Base-by-base conservation (phyloP, 2,797 vertebrate genomes). In the Mus caroli region DNA sequence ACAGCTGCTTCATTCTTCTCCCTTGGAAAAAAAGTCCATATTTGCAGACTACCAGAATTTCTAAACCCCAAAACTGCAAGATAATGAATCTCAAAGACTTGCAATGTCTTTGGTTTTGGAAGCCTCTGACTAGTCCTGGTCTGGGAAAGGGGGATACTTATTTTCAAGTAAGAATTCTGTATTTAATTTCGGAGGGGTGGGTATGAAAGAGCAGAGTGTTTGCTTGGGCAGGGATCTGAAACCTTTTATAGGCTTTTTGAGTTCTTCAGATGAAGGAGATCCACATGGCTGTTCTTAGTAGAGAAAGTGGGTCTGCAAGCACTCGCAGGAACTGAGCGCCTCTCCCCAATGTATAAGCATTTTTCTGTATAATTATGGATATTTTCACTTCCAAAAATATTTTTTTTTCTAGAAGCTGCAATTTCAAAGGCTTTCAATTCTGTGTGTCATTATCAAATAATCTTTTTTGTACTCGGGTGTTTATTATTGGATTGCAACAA, bases 401-500 rank as follows among this genome's bases (percentile, higher is more conserved):
- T 98, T 98, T 98, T 98, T 98, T 98, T 98, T 98, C 98, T 97
- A 98, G 98, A 98, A 98, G 98, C 98, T 98, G 98, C 98, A 98
- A 97, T 99, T 99, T 99, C 98, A 99, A 99, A 99, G 98, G 97
- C 98, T 99, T 99, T 98, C 98, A 98, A 97, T 98, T 98, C 98
- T 98, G 95, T 98, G 96, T 98, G 98, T 98, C 98, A 98, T 98
- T 98, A 99, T 99, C 99, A 98, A 99, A 99, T 99, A 98, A 99
- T 99, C 98, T 99, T 98, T 99, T 98, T 98, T 98, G 98, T 99
- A 98, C 97, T 98, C 94, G 97, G 98, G 98, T 99, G 98, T 99
- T 98, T 99, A 99, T 99, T 98, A 99, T 98, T 98, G 98, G 98
- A 99, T 99, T 98, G 98, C 98, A 99, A 99, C 98, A 98, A 98